Evolutionary conservation across 2,113 vertebrate genomes (phyloP), one percentile per base, ranked within the genome.

Genomic region (Pterophyllum scalare): DNA sequence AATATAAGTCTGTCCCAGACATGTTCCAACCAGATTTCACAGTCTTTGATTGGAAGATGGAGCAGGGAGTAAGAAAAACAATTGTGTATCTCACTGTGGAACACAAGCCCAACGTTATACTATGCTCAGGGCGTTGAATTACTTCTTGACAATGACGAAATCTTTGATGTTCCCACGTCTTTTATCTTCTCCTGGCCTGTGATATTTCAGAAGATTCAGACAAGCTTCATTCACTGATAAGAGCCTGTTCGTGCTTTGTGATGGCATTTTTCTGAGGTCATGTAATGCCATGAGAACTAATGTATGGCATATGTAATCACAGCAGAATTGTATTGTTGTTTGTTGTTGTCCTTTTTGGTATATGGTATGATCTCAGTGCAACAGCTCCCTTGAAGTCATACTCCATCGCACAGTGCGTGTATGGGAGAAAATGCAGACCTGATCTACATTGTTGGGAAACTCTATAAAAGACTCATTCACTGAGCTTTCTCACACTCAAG

Each of bases 201-300:
- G 87, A 91, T 92, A 82, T 87, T 87, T 82, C 46, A 60, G 56
- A 59, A 85, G 89, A 89, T 93, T 89, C 87, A 83, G 70, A 94
- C 85, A 82, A 80, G 75, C 38, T 78, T 83, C 80, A 83, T 80
- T 89, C 84, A 90, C 26, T 61, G 91, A 95, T 93, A 91, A 89
- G 76, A 92, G 54, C 58, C 74, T 75, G 49, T 31, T 80, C 38
- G 89, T 91, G 72, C 88, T 88, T 89, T 22, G 62, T 15, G 59
- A 62, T 70, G 76, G 65, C 87, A 95, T 95, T 91, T 88, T 92
- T 95, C 43, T 81, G 40, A 84, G 20, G 60, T 60, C 82, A 57
- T 91, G 88, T 88, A 88, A 94, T 85, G 60, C 59, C 72, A 60
- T 0, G 17, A 80, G 58, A 83, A 67, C 70, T 77, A 85, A 91